Conservation (phyloP, 2,797 vertebrate genomes). For the Phoebastria nigripes region DNA sequence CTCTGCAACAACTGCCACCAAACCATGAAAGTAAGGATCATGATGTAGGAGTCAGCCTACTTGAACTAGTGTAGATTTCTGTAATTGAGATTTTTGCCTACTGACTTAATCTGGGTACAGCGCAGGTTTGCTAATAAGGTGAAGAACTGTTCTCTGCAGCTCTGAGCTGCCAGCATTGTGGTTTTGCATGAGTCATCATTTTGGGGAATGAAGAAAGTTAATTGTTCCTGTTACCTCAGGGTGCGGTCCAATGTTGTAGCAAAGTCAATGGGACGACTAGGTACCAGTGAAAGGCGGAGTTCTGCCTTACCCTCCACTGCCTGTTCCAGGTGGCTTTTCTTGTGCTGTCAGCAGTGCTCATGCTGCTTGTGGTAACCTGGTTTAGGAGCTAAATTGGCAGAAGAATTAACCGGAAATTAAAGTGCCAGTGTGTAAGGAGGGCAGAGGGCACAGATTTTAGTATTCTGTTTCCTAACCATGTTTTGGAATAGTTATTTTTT, state of each 20-base stretch:
- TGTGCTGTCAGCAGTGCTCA: background rate
- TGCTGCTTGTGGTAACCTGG: background rate
- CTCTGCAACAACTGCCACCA: background rate
- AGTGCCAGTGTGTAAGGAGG: background rate
- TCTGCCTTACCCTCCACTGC: background rate
- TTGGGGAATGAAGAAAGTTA: background rate
- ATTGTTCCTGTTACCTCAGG: background rate
- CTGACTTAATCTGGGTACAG: background rate
- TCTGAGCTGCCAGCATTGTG: background rate
- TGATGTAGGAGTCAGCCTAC: accelerated
- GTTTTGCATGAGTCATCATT: background rate
- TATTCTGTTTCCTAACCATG: background rate
- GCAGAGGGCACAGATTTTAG: background rate
- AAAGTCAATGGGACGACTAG: accelerated
- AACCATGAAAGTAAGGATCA: accelerated
- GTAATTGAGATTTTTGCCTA: background rate
- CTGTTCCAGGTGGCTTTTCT: background rate
- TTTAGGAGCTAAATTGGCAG: background rate
- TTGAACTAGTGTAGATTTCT: background rate
- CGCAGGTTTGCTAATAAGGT: background rate
- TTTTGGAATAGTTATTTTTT: background rate
- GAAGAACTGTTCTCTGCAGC: background rate
- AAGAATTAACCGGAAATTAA: background rate
- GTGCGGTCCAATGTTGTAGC: background rate
- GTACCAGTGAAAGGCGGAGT: background rate